phyloP scores from a whole-genome alignment of 2,113 vertebrate species.

The Hyaena hyaena region DNA sequence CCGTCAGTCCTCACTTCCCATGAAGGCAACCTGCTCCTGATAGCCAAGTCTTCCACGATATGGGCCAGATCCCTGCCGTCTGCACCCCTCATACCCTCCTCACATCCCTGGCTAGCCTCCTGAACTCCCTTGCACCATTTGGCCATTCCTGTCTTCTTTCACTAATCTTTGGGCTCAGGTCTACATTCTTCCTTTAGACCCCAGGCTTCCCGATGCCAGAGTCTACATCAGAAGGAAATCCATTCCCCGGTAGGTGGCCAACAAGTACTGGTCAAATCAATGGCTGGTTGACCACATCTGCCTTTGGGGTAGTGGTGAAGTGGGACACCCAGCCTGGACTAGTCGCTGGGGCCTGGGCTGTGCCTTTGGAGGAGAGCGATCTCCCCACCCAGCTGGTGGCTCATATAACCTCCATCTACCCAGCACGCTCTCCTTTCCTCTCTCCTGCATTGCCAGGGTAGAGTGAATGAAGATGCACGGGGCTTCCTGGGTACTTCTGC shows the following conservation, averaged over 20 bases:
- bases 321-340: rapidly evolving
- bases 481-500: background rate
- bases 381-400: rapidly evolving
- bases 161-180: background rate
- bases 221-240: background rate
- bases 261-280: background rate
- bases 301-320: background rate
- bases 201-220: background rate
- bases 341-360: background rate
- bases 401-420: rapidly evolving
- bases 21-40: background rate
- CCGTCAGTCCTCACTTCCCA: rapidly evolving
- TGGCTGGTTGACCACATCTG: background rate
- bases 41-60: rapidly evolving
- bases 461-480: background rate
- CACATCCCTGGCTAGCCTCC: background rate
- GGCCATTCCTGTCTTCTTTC: background rate
- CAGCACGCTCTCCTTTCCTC: background rate
- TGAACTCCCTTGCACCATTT: rapidly evolving
- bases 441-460: background rate
- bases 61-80: rapidly evolving
- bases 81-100: rapidly evolving
- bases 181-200: background rate
- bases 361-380: background rate
- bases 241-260: rapidly evolving